Conservation (phyloP, 2,797 vertebrate genomes). For the Galago senegalensis region DNA sequence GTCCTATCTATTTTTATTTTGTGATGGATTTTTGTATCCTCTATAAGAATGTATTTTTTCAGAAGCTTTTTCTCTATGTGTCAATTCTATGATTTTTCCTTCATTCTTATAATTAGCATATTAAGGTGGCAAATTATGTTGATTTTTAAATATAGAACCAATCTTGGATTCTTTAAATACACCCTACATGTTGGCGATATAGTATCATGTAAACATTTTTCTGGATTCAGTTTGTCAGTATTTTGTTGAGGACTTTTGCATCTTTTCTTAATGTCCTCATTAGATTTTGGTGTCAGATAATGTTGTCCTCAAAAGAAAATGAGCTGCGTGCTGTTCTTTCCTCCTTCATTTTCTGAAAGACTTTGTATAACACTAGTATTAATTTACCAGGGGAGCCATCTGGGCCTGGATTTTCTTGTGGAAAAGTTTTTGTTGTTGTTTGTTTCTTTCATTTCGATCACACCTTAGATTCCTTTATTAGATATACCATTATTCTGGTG, state of each 20-base stretch:
- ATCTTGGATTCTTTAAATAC: not conserved
- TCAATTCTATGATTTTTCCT: not conserved
- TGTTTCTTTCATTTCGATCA: not conserved
- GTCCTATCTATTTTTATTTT: not conserved
- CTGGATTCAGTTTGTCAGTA: not conserved
- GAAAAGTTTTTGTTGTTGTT: not conserved
- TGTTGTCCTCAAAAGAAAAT: not conserved
- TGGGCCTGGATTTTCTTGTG: not conserved
- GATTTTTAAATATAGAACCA: not conserved
- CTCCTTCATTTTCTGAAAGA: not conserved
- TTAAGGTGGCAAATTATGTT: not conserved
- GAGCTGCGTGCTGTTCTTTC: not conserved
- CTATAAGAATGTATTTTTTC: not conserved
- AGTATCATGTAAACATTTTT: not conserved
- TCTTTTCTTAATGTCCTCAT: not conserved
- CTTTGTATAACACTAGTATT: not conserved
- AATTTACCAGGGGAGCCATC: not conserved
- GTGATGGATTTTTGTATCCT: not conserved
- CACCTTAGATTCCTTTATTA: not conserved
- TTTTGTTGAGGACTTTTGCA: not conserved
- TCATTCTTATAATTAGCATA: not conserved
- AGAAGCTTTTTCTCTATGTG: not conserved
- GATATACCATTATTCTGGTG: not conserved
- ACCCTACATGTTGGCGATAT: not conserved
- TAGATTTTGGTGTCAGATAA: not conserved